Evolutionary conservation across 1,140 invertebrate species (phyloP).

Genomic region (Aphelenchoides fujianensis): DNA sequence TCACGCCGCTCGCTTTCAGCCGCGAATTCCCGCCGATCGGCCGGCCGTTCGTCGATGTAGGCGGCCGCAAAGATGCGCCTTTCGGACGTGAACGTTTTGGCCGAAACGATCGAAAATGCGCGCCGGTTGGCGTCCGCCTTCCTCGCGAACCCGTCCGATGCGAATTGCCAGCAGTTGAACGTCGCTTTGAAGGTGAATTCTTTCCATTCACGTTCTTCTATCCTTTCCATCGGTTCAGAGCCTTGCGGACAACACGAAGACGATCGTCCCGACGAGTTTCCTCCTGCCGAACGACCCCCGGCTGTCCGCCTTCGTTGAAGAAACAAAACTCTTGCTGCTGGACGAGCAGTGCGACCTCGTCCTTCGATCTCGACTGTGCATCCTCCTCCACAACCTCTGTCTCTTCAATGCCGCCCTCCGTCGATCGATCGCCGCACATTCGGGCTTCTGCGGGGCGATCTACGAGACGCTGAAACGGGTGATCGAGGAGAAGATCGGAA

Average conservation of each 20-base stretch:
- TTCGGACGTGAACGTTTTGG: background rate
- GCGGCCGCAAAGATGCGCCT: background rate
- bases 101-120: background rate
- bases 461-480: constrained; percentile 26
- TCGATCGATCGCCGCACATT: constrained; percentile 3
- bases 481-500: constrained; percentile 36
- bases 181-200: background rate
- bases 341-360: background rate
- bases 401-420: constrained; percentile 8
- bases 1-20: background rate
- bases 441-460: constrained; percentile 27
- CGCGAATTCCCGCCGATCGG: background rate
- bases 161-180: background rate
- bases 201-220: too few relatives aligned
- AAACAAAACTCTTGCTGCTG: background rate
- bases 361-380: constrained; percentile 16
- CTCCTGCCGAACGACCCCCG: background rate
- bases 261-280: background rate
- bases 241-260: background rate
- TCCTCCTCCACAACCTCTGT: background rate
- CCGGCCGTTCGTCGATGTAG: background rate
- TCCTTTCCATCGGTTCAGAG: background rate
- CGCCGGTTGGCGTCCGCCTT: background rate
- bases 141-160: background rate
- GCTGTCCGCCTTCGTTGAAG: background rate